Base-by-base conservation (phyloP, 2,888 invertebrate species). In the Melinaea marsaeus region DNA sequence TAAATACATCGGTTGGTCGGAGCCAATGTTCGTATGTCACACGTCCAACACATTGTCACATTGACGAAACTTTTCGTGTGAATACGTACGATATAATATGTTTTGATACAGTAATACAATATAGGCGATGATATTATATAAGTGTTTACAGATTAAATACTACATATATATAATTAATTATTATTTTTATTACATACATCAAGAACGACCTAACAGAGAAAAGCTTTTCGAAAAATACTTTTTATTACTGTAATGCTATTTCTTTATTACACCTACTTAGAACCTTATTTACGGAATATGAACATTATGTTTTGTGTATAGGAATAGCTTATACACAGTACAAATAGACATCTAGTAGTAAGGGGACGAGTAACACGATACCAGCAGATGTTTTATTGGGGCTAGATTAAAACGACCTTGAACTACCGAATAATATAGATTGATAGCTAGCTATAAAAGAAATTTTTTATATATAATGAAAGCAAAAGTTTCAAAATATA, bases 331-430 rank as follows among this genome's bases (percentile, higher is more conserved):
- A 22, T 22, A 22, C 1, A 22, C 22, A 22, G 22, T 22, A 22
- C 22, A 22, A 22, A 22, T 22, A 22, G 22, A 22, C 22, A 22
- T 22, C 22, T 1, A 22, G 22, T 22, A 22, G 22, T 34, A 13
- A 37, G 55, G 47, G 56, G 55, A 46, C 32, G 33, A 56, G 57
- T 48, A 57, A 57, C 32, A 48, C n/a, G n/a, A 22, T 2, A 22
- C 0, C 7, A 48, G 13, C n/a, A n/a, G 46, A n/a, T 13, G 9
- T 7, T 13, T n/a, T 7, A n/a, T 37, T 2, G 4, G n/a, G 6
- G 57, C 45, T n/a, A 54, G 55, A 60, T 64, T 54, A 46, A 60
- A 57, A 54, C 57, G 57, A 46, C 64, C 64, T 64, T 64, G 64
- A 64, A 64, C 64, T 64, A 55, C 47, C 54, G 60, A 48, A 54